Conservation (phyloP, 2,888 invertebrate species). For the Orchesellides sinensis region DNA sequence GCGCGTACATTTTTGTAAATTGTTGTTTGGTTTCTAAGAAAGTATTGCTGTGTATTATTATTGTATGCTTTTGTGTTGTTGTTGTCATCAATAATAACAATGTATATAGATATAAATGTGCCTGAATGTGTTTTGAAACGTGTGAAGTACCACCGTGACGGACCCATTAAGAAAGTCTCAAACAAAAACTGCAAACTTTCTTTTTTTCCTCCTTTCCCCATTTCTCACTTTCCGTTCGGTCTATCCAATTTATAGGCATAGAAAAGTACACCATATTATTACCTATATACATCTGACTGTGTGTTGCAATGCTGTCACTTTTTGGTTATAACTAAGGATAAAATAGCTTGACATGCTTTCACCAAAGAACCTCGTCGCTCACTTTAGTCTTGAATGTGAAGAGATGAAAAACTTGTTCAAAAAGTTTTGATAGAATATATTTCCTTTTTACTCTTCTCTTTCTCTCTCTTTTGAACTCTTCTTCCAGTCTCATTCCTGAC, state of each 20-base stretch:
- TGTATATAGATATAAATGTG: too few species aligned
- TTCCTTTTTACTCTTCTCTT: not conserved
- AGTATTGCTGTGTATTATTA: too few species aligned
- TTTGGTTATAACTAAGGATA: not conserved
- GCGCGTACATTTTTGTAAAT: too few species aligned
- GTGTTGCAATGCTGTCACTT: constrained; percentile 3
- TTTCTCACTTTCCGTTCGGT: not conserved
- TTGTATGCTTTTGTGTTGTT: too few species aligned
- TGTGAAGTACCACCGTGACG: too few species aligned
- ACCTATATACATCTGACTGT: too few species aligned
- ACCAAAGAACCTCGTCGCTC: constrained; percentile 33
- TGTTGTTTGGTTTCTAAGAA: too few species aligned
- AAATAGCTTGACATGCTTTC: constrained; percentile 35
- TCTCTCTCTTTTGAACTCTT: not conserved
- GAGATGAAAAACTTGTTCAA: constrained; percentile 30
- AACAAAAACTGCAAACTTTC: constrained; percentile 11
- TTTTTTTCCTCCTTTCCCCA: not conserved
- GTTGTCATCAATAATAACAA: too few species aligned
- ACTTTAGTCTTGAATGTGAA: constrained; percentile 17
- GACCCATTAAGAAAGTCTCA: constrained; percentile 5
- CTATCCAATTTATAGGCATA: too few species aligned
- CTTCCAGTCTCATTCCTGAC: not conserved
- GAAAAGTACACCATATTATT: too few species aligned
- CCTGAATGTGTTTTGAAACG: too few species aligned
- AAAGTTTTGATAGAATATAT: constrained; percentile 17